Evolutionary conservation across 2,888 invertebrate genomes (phyloP).

Genomic region (Sinohyriopsis cumingii): DNA sequence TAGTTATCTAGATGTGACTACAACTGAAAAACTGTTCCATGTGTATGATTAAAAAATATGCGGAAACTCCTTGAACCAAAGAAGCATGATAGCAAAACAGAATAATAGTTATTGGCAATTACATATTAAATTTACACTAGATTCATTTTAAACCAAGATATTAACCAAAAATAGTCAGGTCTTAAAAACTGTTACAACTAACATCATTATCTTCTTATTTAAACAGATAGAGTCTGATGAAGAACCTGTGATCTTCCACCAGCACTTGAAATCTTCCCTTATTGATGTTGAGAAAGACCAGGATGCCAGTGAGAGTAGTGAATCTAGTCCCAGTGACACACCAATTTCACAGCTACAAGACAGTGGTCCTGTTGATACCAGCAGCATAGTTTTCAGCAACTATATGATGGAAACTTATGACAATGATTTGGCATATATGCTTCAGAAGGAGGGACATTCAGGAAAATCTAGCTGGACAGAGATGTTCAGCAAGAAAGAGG

Average conservation of each 20-base stretch:
- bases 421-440: constrained; percentile 34
- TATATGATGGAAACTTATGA: constrained; percentile 21
- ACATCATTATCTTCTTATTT: constrained; percentile 33
- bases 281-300: constrained; percentile 63
- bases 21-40: no score
- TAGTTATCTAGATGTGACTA: no score
- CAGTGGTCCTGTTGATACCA: no score
- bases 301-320: constrained; percentile 57
- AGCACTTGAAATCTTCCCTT: constrained; percentile 43
- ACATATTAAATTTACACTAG: no score
- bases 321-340: constrained; percentile 19
- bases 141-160: no score
- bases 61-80: no score
- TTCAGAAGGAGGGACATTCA: constrained; percentile 18
- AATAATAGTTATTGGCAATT: no score
- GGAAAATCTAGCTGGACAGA: constrained; percentile 20
- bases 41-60: no score
- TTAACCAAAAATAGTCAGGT: no score
- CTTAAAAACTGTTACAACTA: no score
- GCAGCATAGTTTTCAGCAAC: constrained; percentile 3
- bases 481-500: constrained; percentile 14
- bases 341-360: constrained; percentile 7
- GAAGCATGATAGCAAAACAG: no score
- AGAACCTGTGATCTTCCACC: constrained; percentile 62
- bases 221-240: constrained; percentile 65